Percentiles rank a stretch among this genome's conserved stretches.
Evolutionary conservation across 1,140 invertebrate species (phyloP).

Genomic region (Lasioglossum albipes): DNA sequence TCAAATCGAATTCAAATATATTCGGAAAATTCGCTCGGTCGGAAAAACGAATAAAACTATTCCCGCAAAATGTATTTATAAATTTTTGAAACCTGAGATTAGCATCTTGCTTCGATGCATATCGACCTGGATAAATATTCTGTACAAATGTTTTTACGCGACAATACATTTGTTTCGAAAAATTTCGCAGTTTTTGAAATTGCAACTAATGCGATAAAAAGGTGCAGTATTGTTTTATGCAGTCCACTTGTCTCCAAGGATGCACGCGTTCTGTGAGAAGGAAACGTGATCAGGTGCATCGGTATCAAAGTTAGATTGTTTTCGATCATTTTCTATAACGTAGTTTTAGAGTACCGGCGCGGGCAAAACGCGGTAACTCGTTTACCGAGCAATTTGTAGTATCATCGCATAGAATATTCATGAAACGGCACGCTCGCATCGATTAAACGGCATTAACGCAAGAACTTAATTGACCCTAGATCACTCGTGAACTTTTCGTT

Average conservation of each 20-base stretch:
- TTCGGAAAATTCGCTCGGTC: no score
- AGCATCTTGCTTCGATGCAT: no score
- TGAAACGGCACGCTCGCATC: not conserved
- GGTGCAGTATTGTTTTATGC: not conserved
- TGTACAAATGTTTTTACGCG: no score
- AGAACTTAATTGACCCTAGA: not conserved
- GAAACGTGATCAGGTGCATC: not conserved
- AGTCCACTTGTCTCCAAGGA: not conserved
- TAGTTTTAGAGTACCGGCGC: constrained; percentile 1
- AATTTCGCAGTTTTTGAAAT: no score
- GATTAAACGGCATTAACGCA: constrained; percentile 1
- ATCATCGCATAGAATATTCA: constrained; percentile 36
- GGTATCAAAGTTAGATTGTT: constrained; percentile 19
- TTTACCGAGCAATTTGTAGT: constrained; percentile 36
- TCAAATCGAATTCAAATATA: no score
- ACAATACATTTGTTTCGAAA: no score
- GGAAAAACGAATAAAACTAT: no score
- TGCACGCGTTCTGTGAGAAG: not conserved
- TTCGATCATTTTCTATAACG: constrained; percentile 20
- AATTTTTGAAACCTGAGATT: no score
- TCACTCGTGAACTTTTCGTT: not conserved
- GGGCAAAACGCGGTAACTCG: not conserved
- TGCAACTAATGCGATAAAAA: not conserved
- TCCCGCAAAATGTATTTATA: no score
- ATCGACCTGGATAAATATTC: no score